phyloP scores from a whole-genome alignment of 2,888 invertebrate genomes.

The Megaustenia siamemsis region DNA sequence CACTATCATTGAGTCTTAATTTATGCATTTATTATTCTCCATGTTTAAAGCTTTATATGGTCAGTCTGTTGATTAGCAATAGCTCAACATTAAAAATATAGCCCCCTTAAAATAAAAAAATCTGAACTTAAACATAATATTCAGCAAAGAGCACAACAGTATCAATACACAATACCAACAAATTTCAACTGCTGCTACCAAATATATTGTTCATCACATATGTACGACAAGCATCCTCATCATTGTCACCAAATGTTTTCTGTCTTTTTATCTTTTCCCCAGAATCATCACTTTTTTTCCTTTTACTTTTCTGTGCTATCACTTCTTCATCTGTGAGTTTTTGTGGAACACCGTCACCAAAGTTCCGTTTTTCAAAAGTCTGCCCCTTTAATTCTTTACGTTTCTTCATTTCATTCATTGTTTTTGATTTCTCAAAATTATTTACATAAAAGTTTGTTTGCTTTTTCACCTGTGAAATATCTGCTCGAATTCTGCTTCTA shows the following conservation, averaged over 20 bases:
- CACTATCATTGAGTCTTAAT: no score
- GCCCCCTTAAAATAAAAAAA: no score
- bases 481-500: constrained; percentile 90
- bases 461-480: constrained; percentile 92
- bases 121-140: no score
- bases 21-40: no score
- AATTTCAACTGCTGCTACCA: constrained; percentile 34
- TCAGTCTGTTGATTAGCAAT: no score
- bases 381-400: constrained; percentile 57
- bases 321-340: constrained; percentile 50
- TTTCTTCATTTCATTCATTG: constrained; percentile 77
- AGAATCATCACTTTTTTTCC: neutral
- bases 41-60: no score
- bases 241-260: constrained; percentile 44
- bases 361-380: constrained; percentile 42
- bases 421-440: constrained; percentile 88
- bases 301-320: constrained; percentile 8
- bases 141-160: neutral
- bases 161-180: neutral
- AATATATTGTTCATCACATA: constrained; percentile 52
- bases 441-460: constrained; percentile 87
- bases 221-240: constrained; percentile 9
- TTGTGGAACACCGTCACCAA: constrained; percentile 45
- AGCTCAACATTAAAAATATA: no score
- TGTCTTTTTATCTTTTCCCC: constrained; percentile 24